Evolutionary conservation across 92 coral and sea anemone species (phyloP), one percentile per base, ranked within the genome.

Genomic region (Epizoanthus rinbou): DNA sequence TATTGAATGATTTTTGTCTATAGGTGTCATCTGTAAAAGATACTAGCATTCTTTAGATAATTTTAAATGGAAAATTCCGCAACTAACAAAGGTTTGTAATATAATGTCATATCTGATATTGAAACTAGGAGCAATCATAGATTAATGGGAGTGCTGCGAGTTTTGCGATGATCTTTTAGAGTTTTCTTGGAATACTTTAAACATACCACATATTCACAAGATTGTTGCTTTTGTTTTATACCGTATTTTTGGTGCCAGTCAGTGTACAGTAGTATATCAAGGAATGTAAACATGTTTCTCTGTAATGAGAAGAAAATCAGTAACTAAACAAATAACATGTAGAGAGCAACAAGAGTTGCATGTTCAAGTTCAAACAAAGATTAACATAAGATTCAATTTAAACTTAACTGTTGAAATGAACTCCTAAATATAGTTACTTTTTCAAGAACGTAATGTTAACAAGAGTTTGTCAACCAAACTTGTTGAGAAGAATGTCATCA

Each of bases 301-400:
- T 69, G 57, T 69, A 70, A 70, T 43, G 58, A 70, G 75, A 70
- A 70, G 75, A 70, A 70, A 14, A 70, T 70, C 75, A 70, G 75
- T 56, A 70, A 17, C 25, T 41, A 70, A 73, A 53, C n/a, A 73
- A 73, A 73, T 73, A 52, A 23, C 79, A 14, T 73, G 64, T 70
- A 2, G 53, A 70, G 33, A 70, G 31, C 57, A 70, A 41, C 14
- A 39, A 70, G 75, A 39, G 57, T 43, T 70, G 75, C 75, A 41
- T 69, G 31, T 43, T 39, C 57, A 39, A 19, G 16, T 9, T 70
- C 57, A 39, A 43, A 39, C 25, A 70, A 70, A 39, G 31, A 19
- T 19, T 70, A 18, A 60, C 13, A 60, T 5, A 18, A 60, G 65
- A 2, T 60, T 60, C 65, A 60, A 60, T 5, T 60, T 60, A 60